A percentile compares a stretch with the other conserved stretches of the same genome.
phyloP scores from a whole-genome alignment of 2,113 vertebrate genomes.

The Notechis scutatus region DNA sequence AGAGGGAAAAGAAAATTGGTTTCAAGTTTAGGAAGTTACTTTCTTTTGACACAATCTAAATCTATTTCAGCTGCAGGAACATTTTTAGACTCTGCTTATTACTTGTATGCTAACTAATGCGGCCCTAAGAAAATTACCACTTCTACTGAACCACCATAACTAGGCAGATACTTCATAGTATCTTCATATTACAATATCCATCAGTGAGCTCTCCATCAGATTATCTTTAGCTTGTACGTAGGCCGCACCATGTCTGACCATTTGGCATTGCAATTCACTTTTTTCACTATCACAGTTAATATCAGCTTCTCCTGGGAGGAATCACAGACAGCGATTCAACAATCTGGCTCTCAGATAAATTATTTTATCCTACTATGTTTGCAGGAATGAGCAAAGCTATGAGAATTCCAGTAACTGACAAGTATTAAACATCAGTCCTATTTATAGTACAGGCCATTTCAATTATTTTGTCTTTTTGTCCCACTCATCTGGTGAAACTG shows the following conservation, averaged over 20 bases:
- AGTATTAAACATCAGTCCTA: background rate
- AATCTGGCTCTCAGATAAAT: background rate
- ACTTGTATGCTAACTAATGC: background rate
- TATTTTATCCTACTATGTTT: background rate
- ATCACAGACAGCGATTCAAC: background rate
- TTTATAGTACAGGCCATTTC: background rate
- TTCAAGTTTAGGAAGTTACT: conserved; percentile 38
- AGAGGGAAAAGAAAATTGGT: conserved; percentile 47
- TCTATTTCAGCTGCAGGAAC: background rate
- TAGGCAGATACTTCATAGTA: background rate
- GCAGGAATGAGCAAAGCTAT: background rate
- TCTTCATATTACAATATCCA: background rate
- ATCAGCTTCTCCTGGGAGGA: background rate
- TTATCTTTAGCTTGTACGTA: background rate
- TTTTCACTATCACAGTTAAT: background rate
- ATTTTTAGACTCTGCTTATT: background rate
- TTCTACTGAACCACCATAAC: background rate
- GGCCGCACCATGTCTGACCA: background rate
- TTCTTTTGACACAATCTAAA: conserved; percentile 27
- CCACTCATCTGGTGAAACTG: background rate
- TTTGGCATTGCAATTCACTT: background rate
- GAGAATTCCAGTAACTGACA: background rate
- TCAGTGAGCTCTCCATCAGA: background rate
- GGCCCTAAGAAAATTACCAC: background rate
- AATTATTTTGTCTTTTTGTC: background rate